These are phyloP conservation scores for Emberiza fucata DNA, from an alignment of 2,113 vertebrate genomes.

Conservation along the genomic window DNA sequence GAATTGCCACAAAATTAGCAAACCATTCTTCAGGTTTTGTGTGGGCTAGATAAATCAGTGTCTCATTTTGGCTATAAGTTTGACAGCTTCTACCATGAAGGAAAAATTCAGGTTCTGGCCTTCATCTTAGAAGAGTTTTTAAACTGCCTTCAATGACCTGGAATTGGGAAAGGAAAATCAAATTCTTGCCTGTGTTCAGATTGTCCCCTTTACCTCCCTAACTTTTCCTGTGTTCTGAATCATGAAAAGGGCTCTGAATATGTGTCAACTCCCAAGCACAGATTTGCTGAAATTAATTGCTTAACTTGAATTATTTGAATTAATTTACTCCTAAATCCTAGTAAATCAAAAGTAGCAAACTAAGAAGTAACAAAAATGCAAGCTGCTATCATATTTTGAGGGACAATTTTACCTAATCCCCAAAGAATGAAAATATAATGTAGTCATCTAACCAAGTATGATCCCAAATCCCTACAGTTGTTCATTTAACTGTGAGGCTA, in stretches of 20 bases:
- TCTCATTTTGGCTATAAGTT: not conserved
- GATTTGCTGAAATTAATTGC: not conserved
- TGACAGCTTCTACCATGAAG: not conserved
- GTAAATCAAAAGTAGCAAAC: not conserved
- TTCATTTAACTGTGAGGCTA: not conserved
- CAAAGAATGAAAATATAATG: not conserved
- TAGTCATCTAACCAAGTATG: not conserved
- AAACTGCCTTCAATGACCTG: not conserved
- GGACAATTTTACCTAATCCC: not conserved
- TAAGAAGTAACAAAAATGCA: not conserved
- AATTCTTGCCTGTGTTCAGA: not conserved
- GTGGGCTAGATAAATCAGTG: not conserved
- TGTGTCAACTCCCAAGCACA: not conserved
- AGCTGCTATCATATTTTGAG: not conserved
- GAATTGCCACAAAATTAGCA: not conserved
- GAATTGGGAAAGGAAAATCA: not conserved
- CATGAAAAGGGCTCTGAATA: not conserved
- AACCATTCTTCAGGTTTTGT: not conserved
- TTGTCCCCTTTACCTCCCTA: not conserved
- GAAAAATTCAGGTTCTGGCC: not conserved
- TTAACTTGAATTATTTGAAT: not conserved
- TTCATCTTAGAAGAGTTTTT: not conserved
- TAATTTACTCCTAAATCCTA: not conserved
- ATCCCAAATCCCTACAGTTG: not conserved
- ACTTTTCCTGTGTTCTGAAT: not conserved